phyloP scores from a whole-genome alignment of 2,113 vertebrate genomes.

The Parus major region DNA sequence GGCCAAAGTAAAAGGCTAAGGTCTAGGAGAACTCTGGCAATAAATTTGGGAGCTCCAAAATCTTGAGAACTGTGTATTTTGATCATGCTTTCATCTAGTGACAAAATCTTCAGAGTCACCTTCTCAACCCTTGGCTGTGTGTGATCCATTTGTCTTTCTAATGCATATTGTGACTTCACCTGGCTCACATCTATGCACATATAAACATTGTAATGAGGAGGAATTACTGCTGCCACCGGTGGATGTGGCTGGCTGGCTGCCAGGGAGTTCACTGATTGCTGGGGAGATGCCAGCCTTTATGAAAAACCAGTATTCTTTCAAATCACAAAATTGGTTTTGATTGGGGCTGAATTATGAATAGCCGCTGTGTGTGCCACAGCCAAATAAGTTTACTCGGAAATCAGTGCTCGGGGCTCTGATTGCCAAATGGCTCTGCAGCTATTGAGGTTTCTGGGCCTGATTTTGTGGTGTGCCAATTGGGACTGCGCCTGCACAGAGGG shows the following conservation, averaged over 20 bases:
- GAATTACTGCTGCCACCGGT: constrained; percentile 15
- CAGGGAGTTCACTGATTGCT: constrained; percentile 20
- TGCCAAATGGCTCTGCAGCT: neutral
- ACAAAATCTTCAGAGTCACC: neutral
- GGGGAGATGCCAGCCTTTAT: neutral
- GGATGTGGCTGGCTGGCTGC: constrained; percentile 7
- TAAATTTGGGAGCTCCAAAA: neutral
- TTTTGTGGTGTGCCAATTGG: neutral
- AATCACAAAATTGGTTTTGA: constrained; percentile 48
- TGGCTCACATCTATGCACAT: constrained; percentile 3
- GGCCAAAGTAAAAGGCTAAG: neutral
- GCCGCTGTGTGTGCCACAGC: neutral
- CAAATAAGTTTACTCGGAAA: constrained; percentile 9
- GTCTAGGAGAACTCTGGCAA: neutral
- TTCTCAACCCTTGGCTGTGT: neutral
- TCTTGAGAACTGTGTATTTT: neutral
- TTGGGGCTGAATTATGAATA: constrained; percentile 38
- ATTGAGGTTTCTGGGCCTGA: neutral
- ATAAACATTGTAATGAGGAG: constrained; percentile 31
- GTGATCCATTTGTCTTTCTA: neutral
- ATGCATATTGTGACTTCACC: neutral
- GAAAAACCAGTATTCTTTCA: constrained; percentile 46
- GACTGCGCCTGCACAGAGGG: fast-evolving
- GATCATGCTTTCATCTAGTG: neutral
- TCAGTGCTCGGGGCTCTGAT: neutral